Base-by-base conservation (phyloP, 2,113 vertebrate genomes). In the Ammodytes dubius region DNA sequence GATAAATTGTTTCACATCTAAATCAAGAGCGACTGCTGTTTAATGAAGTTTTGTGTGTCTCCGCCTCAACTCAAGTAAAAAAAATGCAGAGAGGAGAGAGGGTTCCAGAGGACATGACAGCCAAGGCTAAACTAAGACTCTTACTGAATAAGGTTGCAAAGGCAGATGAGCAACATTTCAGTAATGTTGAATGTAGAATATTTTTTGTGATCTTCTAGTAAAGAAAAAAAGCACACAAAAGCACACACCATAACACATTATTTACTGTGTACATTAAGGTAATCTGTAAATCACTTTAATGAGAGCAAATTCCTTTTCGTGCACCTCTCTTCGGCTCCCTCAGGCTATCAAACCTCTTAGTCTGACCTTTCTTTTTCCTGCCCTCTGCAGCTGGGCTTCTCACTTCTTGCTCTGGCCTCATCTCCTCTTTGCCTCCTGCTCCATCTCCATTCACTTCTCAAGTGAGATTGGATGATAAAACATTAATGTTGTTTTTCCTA, bases 401-500 rank as follows among this genome's bases (percentile, higher is more conserved):
- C 63, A 10, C 63, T 60, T 80, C 80, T 81, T 42, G 37, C 81
- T 64, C 47, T 59, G 49, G 58, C 56, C 81, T 86, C 81, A 58
- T 81, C 83, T 65, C 63, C 60, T 81, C 76, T 84, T 85, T 65
- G 56, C 81, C 60, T 85, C 78, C 67, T 45, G 53, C 79, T 74
- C 67, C 0, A 54, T 47, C 69, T 57, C 69, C 81, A 80, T 65
- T 81, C 66, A 74, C 50, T 71, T 69, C 64, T 35, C 65, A 49
- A 76, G 79, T 40, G 71, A 94, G 86, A 94, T 92, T 86, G 88
- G 82, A 91, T 88, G 83, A 94, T 95, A 86, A 94, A 94, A 93
- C 90, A 92, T 95, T 95, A 75, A 95, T 95, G 91, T 77, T 93
- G 92, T 93, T 94, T 91, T 92, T 92, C 84, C 27, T 1, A 85